A percentile compares a stretch with the other conserved stretches of the same genome.
phyloP scores from a whole-genome alignment of 2,888 invertebrate genomes.

The Drosophila neonasuta region DNA sequence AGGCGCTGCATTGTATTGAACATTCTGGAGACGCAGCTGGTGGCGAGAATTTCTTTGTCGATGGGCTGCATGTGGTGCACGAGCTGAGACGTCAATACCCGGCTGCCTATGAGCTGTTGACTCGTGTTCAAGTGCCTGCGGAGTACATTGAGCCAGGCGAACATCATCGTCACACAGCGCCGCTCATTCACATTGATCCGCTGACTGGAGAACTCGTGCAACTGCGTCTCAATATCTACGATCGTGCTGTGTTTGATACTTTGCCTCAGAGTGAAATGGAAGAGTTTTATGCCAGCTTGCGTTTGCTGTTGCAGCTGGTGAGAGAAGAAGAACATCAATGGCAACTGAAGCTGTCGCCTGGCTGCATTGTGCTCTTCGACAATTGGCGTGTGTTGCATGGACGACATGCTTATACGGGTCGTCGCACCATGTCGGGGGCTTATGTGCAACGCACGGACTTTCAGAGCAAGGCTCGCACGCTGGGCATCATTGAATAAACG shows the following conservation, averaged over 20 bases:
- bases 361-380: constrained; percentile 88
- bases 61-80: constrained; percentile 87
- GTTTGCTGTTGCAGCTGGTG: constrained; percentile 83
- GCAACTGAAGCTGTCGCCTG: constrained; percentile 86
- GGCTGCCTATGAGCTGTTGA: constrained; percentile 85
- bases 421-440: constrained; percentile 86
- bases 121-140: constrained; percentile 84
- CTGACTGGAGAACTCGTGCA: constrained; percentile 84
- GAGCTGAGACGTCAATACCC: constrained; percentile 84
- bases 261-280: constrained; percentile 83
- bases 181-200: constrained; percentile 85
- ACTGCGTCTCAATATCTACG: constrained; percentile 89
- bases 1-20: constrained; percentile 85
- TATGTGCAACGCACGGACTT: constrained; percentile 89
- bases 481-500: constrained; percentile 82
- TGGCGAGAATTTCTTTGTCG: constrained; percentile 89
- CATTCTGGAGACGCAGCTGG: constrained; percentile 84
- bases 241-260: constrained; percentile 86
- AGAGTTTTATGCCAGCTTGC: constrained; percentile 86
- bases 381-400: constrained; percentile 92
- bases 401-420: constrained; percentile 87
- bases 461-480: constrained; percentile 84
- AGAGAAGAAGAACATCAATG: constrained; percentile 83
- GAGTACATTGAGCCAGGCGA: constrained; percentile 86
- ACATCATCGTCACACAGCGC: constrained; percentile 84